Evolutionary conservation across 2,113 vertebrate species (phyloP).

Genomic region (Daubentonia madagascariensis): DNA sequence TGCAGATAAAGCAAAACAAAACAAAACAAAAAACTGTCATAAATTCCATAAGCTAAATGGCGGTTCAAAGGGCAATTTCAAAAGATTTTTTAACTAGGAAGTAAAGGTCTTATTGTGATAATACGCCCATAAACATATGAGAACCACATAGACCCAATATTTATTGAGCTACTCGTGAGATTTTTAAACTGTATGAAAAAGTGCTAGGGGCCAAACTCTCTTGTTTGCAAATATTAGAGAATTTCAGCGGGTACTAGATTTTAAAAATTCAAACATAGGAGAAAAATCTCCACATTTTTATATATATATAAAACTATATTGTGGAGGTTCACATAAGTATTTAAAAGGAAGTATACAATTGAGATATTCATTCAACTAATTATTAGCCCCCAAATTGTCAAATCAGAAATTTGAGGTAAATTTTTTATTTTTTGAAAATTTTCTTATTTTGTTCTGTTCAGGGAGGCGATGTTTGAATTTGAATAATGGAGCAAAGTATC

Average conservation of each 20-base stretch:
- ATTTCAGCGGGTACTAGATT: not conserved
- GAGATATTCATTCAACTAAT: not conserved
- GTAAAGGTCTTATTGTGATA: not conserved
- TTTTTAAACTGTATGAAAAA: conserved; percentile 16
- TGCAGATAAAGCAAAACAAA: not conserved
- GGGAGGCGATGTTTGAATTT: not conserved
- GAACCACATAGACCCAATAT: not conserved
- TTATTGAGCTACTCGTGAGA: not conserved
- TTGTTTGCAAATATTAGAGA: not conserved
- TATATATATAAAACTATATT: not conserved
- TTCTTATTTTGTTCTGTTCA: not conserved
- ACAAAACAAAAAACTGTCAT: not conserved
- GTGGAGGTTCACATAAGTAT: not conserved
- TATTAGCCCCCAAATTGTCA: not conserved
- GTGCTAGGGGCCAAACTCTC: not conserved
- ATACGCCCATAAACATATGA: not conserved
- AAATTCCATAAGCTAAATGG: not conserved
- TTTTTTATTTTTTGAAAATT: not conserved
- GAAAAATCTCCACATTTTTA: no score
- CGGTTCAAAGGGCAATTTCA: conserved; percentile 4
- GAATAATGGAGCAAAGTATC: not conserved
- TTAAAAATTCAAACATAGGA: not conserved
- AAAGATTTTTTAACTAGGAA: not conserved
- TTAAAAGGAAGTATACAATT: not conserved
- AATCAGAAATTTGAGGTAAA: not conserved